Percentiles rank a stretch among this genome's conserved stretches.
Evolutionary conservation across 2,113 vertebrate genomes (phyloP).

Genomic region (cat (Felis catus)): DNA sequence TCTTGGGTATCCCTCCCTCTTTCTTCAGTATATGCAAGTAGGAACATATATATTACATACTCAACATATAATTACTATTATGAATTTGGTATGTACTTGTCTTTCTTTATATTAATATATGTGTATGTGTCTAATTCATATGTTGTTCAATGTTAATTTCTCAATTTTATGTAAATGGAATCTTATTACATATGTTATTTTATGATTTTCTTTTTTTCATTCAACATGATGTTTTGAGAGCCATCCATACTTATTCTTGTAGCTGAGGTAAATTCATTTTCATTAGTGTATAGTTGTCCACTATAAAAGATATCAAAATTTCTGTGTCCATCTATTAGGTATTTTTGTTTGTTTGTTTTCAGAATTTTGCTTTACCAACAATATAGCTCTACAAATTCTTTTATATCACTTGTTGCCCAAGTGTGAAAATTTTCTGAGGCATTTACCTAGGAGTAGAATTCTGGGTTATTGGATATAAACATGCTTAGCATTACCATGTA

Average conservation of each 20-base stretch:
- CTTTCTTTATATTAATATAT: background rate
- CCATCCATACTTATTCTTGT: background rate
- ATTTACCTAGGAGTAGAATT: background rate
- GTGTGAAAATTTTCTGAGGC: background rate
- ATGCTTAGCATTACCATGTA: background rate
- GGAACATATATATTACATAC: background rate
- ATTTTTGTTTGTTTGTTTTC: background rate
- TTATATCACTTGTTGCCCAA: background rate
- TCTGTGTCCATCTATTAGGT: background rate
- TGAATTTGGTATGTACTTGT: background rate
- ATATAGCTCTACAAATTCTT: background rate
- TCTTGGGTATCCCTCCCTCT: background rate
- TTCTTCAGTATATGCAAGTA: background rate
- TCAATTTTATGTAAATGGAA: background rate
- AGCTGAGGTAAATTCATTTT: background rate
- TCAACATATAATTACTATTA: background rate
- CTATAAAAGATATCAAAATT: background rate
- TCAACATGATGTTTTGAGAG: background rate
- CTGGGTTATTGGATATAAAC: background rate
- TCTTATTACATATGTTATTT: background rate
- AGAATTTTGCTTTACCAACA: constrained; percentile 17
- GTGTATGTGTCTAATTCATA: background rate
- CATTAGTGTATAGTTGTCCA: background rate
- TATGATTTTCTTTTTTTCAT: background rate
- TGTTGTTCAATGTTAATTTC: background rate